Conservation (phyloP, 2,888 invertebrate genomes). For the Pyrochroa serraticornis region DNA sequence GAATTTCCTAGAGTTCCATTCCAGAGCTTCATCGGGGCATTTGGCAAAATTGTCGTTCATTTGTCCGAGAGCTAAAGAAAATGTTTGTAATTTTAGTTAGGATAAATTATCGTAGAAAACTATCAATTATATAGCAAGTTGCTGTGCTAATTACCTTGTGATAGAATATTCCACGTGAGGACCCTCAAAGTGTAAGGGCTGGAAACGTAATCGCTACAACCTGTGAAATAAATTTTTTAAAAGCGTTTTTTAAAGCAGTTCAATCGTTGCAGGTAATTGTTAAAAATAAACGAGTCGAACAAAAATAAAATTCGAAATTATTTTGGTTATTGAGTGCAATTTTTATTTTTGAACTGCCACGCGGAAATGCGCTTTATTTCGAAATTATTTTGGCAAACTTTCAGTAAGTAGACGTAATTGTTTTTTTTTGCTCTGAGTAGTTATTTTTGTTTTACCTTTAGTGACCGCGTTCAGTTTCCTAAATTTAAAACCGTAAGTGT, state of each 20-base stretch:
- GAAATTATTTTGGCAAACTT: no score
- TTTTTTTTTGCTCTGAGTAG: background rate
- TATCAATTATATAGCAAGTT: no score
- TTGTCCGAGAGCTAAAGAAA: conserved; percentile 69
- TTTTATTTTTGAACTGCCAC: background rate
- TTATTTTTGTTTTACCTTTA: conserved; percentile 50
- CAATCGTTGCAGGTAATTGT: no score
- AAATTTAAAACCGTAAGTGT: conserved; percentile 47
- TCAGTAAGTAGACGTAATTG: no score
- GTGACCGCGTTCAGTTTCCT: conserved; percentile 60
- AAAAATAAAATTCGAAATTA: no score
- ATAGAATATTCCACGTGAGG: conserved; percentile 74
- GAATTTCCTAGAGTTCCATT: conserved; percentile 71
- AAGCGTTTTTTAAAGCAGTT: no score
- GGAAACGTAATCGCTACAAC: conserved; percentile 59
- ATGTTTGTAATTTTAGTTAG: no score
- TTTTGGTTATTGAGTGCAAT: no score
- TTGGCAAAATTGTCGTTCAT: conserved; percentile 74
- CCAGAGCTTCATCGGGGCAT: conserved; percentile 73
- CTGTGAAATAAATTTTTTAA: conserved; percentile 47
- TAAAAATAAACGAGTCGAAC: no score
- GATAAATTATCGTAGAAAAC: no score
- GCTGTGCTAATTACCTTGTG: conserved; percentile 66
- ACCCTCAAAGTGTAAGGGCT: conserved; percentile 62
- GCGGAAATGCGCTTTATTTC: background rate